Base-by-base conservation (phyloP, 2,113 vertebrate species). In the Vimba vimba region DNA sequence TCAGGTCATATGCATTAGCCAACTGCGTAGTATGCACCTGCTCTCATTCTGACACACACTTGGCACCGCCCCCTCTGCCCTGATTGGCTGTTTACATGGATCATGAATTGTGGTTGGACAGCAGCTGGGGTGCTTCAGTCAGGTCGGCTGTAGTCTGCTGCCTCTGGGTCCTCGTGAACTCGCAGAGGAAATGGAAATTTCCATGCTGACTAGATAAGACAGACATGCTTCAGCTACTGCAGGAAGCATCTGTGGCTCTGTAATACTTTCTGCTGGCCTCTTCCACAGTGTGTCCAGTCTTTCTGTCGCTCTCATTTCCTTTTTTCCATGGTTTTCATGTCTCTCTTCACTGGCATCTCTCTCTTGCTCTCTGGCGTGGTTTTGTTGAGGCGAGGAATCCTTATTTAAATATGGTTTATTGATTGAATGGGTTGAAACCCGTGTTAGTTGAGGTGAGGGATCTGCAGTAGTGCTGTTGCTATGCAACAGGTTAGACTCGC, bases 111-210 rank as follows among this genome's bases (percentile, higher is more conserved):
- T 86, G 33, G 13, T 43, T 86, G 77, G 85, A 39, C 73, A 25
- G 55, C 57, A 74, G 50, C 77, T 50, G 15, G n/a, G 21, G 30
- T 50, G 39, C 64, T 73, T 55, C 3, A 59, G 64, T 59, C 39
- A 71, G 78, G 68, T 11, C 57, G 66, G 86, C 71, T 86, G 33
- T 23, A 83, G 43, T 17, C 55, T 69, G 12, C 55, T 30, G 52
- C 39, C 74, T 83, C 47, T 79, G 36, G 73, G 73, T 64, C 43
- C 43, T 21, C 55, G 25, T 59, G 43, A 47, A 82, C 13, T 33
- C 11, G 23, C 25, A 52, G 27, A 80, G 66, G 68, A 80, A 74
- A 74, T 85, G 55, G 69, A 75, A n/a, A 87, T 80, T 82, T 80
- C 83, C 78, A 85, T 19, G 9, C 52, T 39, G 30, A 39, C 25